Percentiles rank a stretch among this genome's conserved stretches.
Conservation (phyloP, 2,888 invertebrate species). For the Brenthis hecate region DNA sequence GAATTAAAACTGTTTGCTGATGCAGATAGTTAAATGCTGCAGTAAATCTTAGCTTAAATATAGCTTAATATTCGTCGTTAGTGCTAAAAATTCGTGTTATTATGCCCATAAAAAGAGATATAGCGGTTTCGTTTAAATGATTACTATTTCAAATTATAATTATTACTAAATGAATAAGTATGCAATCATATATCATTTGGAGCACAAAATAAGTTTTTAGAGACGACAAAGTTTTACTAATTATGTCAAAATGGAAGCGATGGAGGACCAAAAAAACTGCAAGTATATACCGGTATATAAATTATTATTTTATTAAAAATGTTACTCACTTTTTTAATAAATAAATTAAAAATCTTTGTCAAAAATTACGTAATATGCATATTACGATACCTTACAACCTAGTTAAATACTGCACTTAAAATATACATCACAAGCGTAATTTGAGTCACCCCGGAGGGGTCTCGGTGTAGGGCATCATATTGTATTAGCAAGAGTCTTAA, state of each 20-base stretch:
- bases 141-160: too few species aligned
- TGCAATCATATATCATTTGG: neutral
- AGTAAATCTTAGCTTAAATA: too few species aligned
- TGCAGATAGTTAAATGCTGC: neutral
- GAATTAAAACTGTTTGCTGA: neutral
- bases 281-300: constrained; percentile 77
- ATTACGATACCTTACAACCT: constrained; percentile 81
- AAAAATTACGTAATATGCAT: constrained; percentile 81
- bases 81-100: too few species aligned
- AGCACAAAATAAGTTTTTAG: neutral
- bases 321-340: constrained; percentile 77
- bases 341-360: constrained; percentile 79
- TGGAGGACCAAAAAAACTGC: constrained; percentile 52
- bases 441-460: constrained; percentile 74
- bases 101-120: too few species aligned
- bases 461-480: constrained; percentile 76
- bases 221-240: neutral
- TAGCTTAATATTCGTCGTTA: too few species aligned
- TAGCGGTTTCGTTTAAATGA: too few species aligned
- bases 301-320: constrained; percentile 77
- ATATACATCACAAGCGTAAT: constrained; percentile 79
- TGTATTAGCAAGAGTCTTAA: constrained; percentile 72
- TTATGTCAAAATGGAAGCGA: neutral
- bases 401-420: constrained; percentile 80
- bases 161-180: too few species aligned